A percentile compares a stretch with the other conserved stretches of the same genome.
These are phyloP conservation scores for Sacculina carcini DNA, from an alignment of 2,888 invertebrate species.

Conservation along the genomic window DNA sequence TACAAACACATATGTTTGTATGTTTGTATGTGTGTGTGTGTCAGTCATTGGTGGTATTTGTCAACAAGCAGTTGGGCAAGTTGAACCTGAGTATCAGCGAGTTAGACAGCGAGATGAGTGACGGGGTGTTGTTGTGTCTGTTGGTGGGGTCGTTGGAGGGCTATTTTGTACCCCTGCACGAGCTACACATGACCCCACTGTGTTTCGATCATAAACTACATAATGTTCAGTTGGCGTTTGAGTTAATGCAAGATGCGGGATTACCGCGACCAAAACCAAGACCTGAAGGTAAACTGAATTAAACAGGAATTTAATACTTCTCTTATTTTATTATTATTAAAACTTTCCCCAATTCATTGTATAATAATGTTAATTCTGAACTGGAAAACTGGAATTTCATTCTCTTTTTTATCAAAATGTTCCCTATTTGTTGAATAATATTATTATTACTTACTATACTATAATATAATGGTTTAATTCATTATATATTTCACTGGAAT, in stretches of 20 bases:
- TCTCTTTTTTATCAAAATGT: conserved; percentile 8
- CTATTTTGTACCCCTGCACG: conserved; percentile 86
- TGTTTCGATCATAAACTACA: conserved; percentile 72
- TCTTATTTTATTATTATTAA: too few species aligned
- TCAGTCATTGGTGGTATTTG: conserved; percentile 83
- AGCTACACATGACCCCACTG: conserved; percentile 64
- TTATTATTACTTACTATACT: too few species aligned
- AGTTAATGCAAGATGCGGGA: conserved; percentile 90
- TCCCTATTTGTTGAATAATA: too few species aligned
- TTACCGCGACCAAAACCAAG: conserved; percentile 75
- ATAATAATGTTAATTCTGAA: conserved; percentile 7
- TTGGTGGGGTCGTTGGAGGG: conserved; percentile 88
- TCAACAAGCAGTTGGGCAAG: conserved; percentile 89
- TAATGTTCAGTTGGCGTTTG: conserved; percentile 88
- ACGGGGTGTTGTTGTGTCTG: conserved; percentile 83
- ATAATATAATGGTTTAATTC: too few species aligned
- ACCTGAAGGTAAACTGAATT: conserved; percentile 95
- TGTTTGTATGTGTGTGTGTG: conserved; percentile 20
- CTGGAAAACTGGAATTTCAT: conserved; percentile 4
- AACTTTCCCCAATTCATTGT: too few species aligned
- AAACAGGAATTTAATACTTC: conserved; percentile 15
- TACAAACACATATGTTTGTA: too few species aligned
- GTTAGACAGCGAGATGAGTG: conserved; percentile 81
- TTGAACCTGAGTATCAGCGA: conserved; percentile 84
- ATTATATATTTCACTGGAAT: too few species aligned